A percentile compares a stretch with the other conserved stretches of the same genome.
Conservation (phyloP, 2,113 vertebrate genomes). For the Atherinomorus stipes region DNA sequence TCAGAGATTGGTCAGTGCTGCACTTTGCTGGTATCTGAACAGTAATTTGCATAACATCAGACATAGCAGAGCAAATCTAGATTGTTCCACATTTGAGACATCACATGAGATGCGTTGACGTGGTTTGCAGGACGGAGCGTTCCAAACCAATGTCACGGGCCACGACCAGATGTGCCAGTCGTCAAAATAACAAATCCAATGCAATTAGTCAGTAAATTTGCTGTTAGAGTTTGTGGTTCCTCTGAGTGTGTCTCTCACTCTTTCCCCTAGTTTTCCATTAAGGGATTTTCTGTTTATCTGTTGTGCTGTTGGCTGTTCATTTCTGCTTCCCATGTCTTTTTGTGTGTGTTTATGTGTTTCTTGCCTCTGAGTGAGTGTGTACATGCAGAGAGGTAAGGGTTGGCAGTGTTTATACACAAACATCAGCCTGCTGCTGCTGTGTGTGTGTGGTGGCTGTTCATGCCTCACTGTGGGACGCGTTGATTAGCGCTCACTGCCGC, state of each 20-base stretch:
- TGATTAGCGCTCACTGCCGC: constrained; percentile 79
- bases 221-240: constrained; percentile 48
- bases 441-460: constrained; percentile 72
- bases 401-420: constrained; percentile 60
- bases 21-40: constrained; percentile 18
- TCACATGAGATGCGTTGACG: constrained; percentile 48
- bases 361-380: constrained; percentile 54
- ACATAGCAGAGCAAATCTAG: constrained; percentile 52
- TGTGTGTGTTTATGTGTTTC: constrained; percentile 65
- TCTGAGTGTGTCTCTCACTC: constrained; percentile 17
- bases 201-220: constrained; percentile 75
- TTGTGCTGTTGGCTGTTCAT: constrained; percentile 74
- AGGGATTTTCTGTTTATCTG: constrained; percentile 73
- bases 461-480: constrained; percentile 80
- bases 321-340: constrained; percentile 71
- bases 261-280: constrained; percentile 55
- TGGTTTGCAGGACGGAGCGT: constrained; percentile 56
- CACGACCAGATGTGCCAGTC: constrained; percentile 65
- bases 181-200: constrained; percentile 72
- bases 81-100: constrained; percentile 59
- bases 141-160: constrained; percentile 70
- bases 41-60: constrained; percentile 45
- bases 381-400: constrained; percentile 60
- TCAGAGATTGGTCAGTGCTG: constrained; percentile 10
- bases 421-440: constrained; percentile 49